phyloP scores from a whole-genome alignment of 2,113 vertebrate species.

The Chaetops frenatus region DNA sequence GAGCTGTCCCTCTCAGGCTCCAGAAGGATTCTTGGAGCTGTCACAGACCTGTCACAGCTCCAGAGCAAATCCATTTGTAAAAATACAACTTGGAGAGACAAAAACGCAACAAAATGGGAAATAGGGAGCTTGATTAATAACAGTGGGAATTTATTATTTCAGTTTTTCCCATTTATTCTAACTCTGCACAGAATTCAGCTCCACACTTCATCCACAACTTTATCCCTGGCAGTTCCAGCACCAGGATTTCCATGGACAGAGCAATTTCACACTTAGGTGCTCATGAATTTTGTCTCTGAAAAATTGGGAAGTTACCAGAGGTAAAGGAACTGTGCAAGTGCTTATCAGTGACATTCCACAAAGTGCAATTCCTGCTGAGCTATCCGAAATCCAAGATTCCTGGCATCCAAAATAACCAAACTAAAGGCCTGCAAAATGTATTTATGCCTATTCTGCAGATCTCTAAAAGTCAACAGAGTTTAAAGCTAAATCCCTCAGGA shows the following conservation, averaged over 20 bases:
- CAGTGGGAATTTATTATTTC: neutral
- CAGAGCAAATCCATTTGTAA: neutral
- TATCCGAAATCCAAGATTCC: rapidly evolving
- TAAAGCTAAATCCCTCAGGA: neutral
- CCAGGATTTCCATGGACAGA: neutral
- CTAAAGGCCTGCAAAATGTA: neutral
- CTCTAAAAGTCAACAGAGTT: neutral
- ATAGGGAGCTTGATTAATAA: neutral
- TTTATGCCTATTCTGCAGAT: neutral
- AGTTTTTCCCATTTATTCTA: neutral
- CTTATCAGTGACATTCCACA: neutral
- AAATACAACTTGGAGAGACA: neutral
- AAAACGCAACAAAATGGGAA: neutral
- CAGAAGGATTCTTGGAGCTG: neutral
- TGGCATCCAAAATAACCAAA: neutral
- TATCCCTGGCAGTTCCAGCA: neutral
- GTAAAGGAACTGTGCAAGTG: neutral
- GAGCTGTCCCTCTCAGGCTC: rapidly evolving
- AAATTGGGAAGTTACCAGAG: neutral
- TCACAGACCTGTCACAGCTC: neutral
- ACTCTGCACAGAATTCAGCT: neutral
- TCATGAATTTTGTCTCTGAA: neutral
- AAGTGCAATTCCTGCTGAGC: neutral
- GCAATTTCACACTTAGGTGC: neutral
- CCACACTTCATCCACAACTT: neutral